Conservation (phyloP, 2,113 vertebrate species). For the Jacana jacana region DNA sequence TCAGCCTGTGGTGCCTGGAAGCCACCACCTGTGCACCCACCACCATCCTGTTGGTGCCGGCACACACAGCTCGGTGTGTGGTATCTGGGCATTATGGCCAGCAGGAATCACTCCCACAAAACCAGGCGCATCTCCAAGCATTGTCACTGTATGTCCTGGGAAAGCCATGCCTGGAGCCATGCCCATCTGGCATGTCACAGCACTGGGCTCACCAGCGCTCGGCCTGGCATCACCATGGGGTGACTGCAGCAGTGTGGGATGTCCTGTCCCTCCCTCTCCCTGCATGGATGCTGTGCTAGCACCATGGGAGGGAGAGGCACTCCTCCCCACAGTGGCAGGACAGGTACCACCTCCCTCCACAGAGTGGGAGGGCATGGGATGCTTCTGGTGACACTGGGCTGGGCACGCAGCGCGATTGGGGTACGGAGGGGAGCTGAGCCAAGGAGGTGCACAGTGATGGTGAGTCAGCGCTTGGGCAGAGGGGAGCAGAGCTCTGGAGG, state of each 20-base stretch:
- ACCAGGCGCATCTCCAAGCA: not conserved
- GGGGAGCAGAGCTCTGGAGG: not conserved
- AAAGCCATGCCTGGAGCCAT: not conserved
- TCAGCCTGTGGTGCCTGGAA: not conserved
- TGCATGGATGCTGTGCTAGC: not conserved
- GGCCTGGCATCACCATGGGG: not conserved
- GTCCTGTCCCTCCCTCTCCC: not conserved
- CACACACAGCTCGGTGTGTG: accelerated
- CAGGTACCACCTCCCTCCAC: not conserved
- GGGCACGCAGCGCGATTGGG: accelerated
- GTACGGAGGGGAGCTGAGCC: not conserved
- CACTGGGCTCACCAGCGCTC: not conserved
- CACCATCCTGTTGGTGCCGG: not conserved
- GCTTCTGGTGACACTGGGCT: not conserved
- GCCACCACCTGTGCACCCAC: not conserved
- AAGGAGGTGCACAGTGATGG: accelerated
- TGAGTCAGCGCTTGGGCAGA: not conserved
- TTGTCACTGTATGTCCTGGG: not conserved
- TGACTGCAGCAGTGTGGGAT: not conserved
- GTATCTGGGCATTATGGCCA: accelerated
- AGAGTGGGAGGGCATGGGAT: too few relatives aligned
- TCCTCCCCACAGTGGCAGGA: not conserved
- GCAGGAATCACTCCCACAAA: not conserved
- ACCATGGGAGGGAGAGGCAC: not conserved
- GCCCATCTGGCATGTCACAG: accelerated